phyloP scores from a whole-genome alignment of 2,113 vertebrate genomes.

The Brachyhypopomus occidentalis region DNA sequence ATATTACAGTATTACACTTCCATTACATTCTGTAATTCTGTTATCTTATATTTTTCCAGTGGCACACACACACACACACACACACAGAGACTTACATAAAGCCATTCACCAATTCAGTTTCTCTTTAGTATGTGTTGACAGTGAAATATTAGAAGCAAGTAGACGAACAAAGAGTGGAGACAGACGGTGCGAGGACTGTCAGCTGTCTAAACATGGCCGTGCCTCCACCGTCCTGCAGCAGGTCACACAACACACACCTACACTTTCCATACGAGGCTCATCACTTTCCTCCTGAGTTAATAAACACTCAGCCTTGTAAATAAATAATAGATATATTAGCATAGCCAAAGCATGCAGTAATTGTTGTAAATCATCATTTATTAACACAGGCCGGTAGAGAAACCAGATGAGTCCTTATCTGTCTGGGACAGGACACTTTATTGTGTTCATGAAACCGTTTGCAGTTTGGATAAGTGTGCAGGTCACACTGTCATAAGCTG shows the following conservation, averaged over 20 bases:
- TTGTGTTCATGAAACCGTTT: background rate
- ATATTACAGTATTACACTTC: no score
- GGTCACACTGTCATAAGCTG: background rate
- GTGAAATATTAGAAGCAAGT: constrained; percentile 4
- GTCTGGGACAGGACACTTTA: background rate
- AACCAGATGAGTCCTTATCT: background rate
- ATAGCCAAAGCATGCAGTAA: background rate
- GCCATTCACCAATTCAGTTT: background rate
- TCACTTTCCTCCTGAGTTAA: background rate
- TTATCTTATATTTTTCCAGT: no score
- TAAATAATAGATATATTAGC: background rate
- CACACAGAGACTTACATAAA: background rate
- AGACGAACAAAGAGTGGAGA: background rate
- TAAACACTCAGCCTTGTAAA: background rate
- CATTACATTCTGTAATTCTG: no score
- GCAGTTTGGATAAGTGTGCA: background rate
- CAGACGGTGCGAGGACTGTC: background rate
- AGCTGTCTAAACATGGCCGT: background rate
- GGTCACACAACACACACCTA: background rate
- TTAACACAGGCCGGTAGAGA: background rate
- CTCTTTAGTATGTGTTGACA: background rate
- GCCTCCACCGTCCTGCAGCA: background rate
- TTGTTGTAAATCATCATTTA: background rate
- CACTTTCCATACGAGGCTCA: background rate
- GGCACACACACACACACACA: no score